phyloP scores from a whole-genome alignment of 1,140 invertebrate genomes.

The Pollicipes pollicipes region DNA sequence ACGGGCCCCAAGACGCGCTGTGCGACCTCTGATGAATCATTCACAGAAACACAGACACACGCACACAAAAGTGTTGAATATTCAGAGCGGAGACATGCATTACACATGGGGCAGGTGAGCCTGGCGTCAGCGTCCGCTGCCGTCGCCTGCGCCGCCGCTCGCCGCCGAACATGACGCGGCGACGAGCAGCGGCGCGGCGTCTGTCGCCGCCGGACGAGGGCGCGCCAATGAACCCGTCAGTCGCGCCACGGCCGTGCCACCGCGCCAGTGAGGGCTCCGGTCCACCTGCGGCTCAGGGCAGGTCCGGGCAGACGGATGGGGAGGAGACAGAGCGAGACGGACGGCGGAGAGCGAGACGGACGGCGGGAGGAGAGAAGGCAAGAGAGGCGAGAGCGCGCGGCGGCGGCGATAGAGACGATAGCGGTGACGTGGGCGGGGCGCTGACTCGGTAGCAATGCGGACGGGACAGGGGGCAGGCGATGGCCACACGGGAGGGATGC shows the following conservation, averaged over 20 bases:
- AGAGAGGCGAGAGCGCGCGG: conserved; percentile 28
- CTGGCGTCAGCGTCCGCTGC: not conserved
- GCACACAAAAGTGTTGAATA: not conserved
- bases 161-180: not conserved
- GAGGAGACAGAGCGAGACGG: conserved; percentile 24
- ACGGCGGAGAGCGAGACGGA: conserved; percentile 24
- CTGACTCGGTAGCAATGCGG: conserved; percentile 25
- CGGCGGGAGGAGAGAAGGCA: conserved; percentile 27
- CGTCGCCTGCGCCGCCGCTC: not conserved
- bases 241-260: conserved; percentile 12
- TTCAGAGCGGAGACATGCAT: not conserved
- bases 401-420: conserved; percentile 27
- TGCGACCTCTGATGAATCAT: not conserved
- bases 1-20: too few relatives aligned
- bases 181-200: conserved; percentile 4
- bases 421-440: not conserved
- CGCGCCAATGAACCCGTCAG: conserved; percentile 25
- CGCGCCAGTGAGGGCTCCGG: too few relatives aligned
- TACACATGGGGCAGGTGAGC: not conserved
- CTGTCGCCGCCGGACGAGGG: too few relatives aligned
- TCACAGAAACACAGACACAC: not conserved
- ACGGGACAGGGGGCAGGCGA: conserved; percentile 31
- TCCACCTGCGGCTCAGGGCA: not conserved
- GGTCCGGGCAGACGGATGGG: too few relatives aligned
- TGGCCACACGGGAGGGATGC: conserved; percentile 17